Base-by-base conservation (phyloP, 2,888 invertebrate genomes). In the Masnerella sp. region DNA sequence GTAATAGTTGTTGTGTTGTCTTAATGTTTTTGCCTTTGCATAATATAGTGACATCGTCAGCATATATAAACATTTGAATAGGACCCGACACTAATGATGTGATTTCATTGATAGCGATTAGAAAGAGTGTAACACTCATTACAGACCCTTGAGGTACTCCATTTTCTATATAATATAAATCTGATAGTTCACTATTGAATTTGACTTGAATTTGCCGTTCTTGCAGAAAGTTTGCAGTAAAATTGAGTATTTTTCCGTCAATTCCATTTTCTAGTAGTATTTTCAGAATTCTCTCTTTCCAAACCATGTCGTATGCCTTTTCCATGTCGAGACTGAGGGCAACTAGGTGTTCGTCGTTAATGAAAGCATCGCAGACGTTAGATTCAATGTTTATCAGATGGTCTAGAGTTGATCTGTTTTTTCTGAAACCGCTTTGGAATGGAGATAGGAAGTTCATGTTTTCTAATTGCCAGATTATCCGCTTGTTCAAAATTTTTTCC, bases 261-360 rank as follows among this genome's bases (percentile, higher is more conserved):
- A 58, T 5, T 1, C 42, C 32, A 20, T 17, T 30, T 4, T 25
- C 14, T 9, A 18, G 4, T 18, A 54, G 28, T 14, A 47, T 36
- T 8, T 47, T 1, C 3, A 47, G 15, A 2, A 59, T 7, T 25
- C 38, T 20, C n/a, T 49, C 36, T 20, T 49, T 52, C 58, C 54
- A 67, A 5, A 70, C 52, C 54, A 67, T 72, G 28, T 75, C 76
- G 49, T 69, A 77, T 0, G 77, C 74, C n/a, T n/a, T n/a, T 38
- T 68, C 75, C 7, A 73, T 47, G 32, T 77, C 74, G 7, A 77
- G 38, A n/a, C 54, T 59, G 0, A 76, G 69, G 3, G 49, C 70
- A 8, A 75, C 28, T 3, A 74, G 40, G 20, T 76, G 73, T 43
- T 69, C 34, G n/a, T 77, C 64, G 4, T 59, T 43, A 5, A 30